Evolutionary conservation across 2,797 vertebrate species (phyloP).

Genomic region (Platyrinchus mystaceus): DNA sequence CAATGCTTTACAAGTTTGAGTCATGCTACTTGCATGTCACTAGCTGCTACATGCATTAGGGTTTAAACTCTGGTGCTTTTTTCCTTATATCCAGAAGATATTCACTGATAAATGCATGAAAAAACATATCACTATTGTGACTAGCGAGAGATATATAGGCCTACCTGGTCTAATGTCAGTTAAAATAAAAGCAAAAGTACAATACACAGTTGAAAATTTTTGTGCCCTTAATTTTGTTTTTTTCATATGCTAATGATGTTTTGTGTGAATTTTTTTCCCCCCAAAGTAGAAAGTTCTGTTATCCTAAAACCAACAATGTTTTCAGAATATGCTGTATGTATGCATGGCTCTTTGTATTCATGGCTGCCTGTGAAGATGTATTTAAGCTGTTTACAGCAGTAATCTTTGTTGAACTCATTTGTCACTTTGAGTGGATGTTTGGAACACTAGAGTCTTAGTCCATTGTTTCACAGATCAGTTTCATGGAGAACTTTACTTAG

Average conservation of each 20-base stretch:
- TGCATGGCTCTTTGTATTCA: neutral
- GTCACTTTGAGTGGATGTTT: neutral
- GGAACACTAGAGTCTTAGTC: neutral
- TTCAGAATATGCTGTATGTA: neutral
- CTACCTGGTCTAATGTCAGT: neutral
- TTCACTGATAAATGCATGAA: accelerated
- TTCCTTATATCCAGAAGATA: neutral
- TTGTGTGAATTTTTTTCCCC: neutral
- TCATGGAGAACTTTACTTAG: neutral
- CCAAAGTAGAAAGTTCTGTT: neutral
- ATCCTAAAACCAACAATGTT: neutral
- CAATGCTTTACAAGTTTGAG: neutral
- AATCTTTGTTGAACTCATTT: neutral
- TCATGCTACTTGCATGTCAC: neutral
- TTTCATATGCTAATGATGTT: neutral
- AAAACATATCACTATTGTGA: neutral
- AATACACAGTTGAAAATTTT: neutral
- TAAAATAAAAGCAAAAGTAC: neutral
- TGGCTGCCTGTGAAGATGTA: neutral
- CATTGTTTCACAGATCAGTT: neutral
- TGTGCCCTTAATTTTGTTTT: neutral
- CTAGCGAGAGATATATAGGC: neutral
- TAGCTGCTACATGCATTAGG: neutral
- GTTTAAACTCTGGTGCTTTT: neutral
- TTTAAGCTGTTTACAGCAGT: neutral